Percentiles rank a stretch among this genome's conserved stretches.
Evolutionary conservation across 1,140 invertebrate genomes (phyloP).

Genomic region (Drosophila littoralis): DNA sequence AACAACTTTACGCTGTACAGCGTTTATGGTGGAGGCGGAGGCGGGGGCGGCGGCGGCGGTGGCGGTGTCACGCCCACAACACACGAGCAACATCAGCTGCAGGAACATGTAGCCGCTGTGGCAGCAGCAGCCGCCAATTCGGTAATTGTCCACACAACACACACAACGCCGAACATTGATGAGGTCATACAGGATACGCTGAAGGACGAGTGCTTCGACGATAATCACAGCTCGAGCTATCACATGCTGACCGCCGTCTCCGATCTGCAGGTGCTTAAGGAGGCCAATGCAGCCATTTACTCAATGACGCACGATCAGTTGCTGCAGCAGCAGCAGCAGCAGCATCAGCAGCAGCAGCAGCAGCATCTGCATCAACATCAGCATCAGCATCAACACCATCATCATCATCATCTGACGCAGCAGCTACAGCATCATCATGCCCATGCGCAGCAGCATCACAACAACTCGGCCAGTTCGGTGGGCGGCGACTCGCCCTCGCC

Average conservation of each 20-base stretch:
- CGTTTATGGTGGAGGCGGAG: constrained; percentile 61
- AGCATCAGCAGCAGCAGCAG: constrained; percentile 49
- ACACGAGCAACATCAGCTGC: constrained; percentile 49
- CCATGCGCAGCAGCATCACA: constrained; percentile 53
- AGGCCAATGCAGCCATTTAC: constrained; percentile 58
- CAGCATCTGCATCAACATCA: constrained; percentile 47
- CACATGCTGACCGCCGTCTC: constrained; percentile 71
- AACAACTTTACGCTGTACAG: constrained; percentile 76
- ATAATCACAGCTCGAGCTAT: constrained; percentile 68
- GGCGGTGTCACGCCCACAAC: constrained; percentile 24
- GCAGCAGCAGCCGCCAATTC: constrained; percentile 56
- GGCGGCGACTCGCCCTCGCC: constrained; percentile 78
- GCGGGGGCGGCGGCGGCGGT: constrained; percentile 16
- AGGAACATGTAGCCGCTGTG: constrained; percentile 58
- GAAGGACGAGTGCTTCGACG: constrained; percentile 80
- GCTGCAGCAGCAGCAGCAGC: constrained; percentile 53
- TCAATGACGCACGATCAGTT: constrained; percentile 53
- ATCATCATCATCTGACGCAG: not conserved
- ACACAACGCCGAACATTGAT: constrained; percentile 69
- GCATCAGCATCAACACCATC: constrained; percentile 48
- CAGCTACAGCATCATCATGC: constrained; percentile 44
- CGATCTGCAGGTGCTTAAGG: constrained; percentile 68
- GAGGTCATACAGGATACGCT: constrained; percentile 83
- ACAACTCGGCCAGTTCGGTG: constrained; percentile 74
- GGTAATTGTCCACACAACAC: constrained; percentile 41